These are phyloP conservation scores for Alfaro cultratus DNA, from an alignment of 2,797 vertebrate genomes.

Conservation along the genomic window DNA sequence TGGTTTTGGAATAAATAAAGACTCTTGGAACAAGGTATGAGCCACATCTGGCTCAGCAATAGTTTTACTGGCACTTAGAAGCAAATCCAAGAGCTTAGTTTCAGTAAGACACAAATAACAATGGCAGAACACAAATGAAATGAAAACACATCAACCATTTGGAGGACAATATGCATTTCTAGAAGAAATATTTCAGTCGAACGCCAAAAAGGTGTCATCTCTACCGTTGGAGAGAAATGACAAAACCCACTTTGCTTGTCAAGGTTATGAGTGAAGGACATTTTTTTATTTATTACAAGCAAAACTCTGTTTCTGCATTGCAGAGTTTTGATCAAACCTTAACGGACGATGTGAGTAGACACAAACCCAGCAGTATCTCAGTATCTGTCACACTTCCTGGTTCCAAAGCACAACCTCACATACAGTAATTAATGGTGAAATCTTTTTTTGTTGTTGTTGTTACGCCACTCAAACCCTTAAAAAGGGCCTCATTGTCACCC, in stretches of 20 bases:
- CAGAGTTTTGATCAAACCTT: neutral
- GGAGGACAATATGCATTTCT: neutral
- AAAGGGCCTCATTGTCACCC: neutral
- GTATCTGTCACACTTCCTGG: neutral
- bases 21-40: too few relatives aligned
- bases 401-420: neutral
- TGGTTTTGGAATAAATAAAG: too few relatives aligned
- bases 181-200: neutral
- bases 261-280: neutral
- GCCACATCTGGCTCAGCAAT: too few relatives aligned
- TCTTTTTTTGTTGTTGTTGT: too few relatives aligned
- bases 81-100: too few relatives aligned
- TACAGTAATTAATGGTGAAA: too few relatives aligned
- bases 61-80: too few relatives aligned
- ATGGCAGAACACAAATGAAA: neutral
- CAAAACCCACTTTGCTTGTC: neutral
- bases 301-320: neutral
- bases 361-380: neutral
- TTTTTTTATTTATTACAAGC: neutral
- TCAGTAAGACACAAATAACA: neutral
- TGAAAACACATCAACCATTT: neutral
- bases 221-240: neutral
- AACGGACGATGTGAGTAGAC: neutral
- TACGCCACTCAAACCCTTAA: neutral
- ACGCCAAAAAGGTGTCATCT: neutral